A percentile compares a stretch with the other conserved stretches of the same genome.
Evolutionary conservation across 2,113 vertebrate genomes (phyloP).

Genomic region (Misgurnus mizolepis): DNA sequence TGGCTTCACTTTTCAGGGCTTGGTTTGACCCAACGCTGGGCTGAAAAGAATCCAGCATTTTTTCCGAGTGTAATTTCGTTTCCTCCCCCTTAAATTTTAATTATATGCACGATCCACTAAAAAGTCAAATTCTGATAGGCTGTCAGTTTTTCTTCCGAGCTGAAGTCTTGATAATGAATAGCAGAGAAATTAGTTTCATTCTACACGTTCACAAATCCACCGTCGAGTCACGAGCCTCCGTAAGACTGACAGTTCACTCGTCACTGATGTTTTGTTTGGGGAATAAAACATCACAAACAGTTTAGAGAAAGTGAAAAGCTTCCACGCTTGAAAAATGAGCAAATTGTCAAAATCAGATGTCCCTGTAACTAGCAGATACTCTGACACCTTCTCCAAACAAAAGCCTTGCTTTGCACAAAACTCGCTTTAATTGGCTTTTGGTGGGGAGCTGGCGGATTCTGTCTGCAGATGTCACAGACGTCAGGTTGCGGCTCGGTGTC

Average conservation of each 20-base stretch:
- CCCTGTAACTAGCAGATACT: constrained; percentile 54
- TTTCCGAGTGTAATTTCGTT: background rate
- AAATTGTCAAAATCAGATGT: constrained; percentile 56
- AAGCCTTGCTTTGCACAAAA: constrained; percentile 55
- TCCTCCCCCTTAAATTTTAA: background rate
- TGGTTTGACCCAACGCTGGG: too few relatives aligned
- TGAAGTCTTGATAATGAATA: background rate
- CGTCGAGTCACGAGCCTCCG: constrained; percentile 19
- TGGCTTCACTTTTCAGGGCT: too few relatives aligned
- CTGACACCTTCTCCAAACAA: constrained; percentile 64
- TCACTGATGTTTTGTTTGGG: constrained; percentile 26
- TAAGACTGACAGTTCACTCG: constrained; percentile 19
- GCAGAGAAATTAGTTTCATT: constrained; percentile 20
- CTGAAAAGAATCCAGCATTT: too few relatives aligned
- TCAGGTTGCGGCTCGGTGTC: constrained; percentile 68
- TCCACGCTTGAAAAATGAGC: constrained; percentile 42
- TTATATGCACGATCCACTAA: constrained; percentile 6
- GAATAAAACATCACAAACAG: constrained; percentile 34
- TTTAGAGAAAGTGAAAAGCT: constrained; percentile 1
- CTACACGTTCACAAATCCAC: constrained; percentile 14
- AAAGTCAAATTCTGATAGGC: constrained; percentile 25
- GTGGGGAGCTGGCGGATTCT: constrained; percentile 55
- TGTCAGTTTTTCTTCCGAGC: constrained; percentile 1
- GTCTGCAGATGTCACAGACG: constrained; percentile 72
- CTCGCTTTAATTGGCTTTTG: constrained; percentile 63